phyloP scores from a whole-genome alignment of 2,797 vertebrate genomes.

The Anniella stebbinsi region DNA sequence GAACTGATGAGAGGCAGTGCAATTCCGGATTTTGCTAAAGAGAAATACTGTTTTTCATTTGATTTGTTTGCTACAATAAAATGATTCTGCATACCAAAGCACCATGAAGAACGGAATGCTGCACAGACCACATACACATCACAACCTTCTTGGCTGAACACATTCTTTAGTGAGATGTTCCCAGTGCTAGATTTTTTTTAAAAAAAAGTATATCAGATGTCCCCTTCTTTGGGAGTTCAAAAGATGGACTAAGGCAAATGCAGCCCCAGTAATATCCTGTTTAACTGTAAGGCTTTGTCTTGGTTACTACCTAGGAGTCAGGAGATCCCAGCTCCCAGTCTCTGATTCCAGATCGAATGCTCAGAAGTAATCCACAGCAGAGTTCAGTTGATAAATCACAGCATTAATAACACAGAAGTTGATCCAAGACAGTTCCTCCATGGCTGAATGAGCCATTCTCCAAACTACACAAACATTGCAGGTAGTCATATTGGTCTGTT shows the following conservation, averaged over 20 bases:
- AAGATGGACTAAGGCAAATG: background rate
- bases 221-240: background rate
- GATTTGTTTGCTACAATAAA: slow-evolving; percentile 40
- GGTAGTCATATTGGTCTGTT: background rate
- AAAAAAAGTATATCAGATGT: background rate
- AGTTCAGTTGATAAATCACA: background rate
- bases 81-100: slow-evolving; percentile 9
- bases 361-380: background rate
- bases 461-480: no score
- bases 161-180: background rate
- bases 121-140: rapidly evolving
- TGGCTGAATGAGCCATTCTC: no score
- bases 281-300: background rate
- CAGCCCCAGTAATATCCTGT: background rate
- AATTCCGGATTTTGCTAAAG: slow-evolving; percentile 45
- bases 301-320: background rate
- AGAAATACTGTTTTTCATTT: slow-evolving; percentile 37
- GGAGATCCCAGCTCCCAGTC: background rate
- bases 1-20: slow-evolving; percentile 45
- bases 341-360: background rate
- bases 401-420: background rate
- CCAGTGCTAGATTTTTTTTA: background rate
- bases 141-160: background rate
- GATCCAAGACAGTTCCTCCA: no score
- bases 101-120: slow-evolving; percentile 26